These are phyloP conservation scores for Eurypyga helias DNA, from an alignment of 2,113 vertebrate species.

Conservation along the genomic window DNA sequence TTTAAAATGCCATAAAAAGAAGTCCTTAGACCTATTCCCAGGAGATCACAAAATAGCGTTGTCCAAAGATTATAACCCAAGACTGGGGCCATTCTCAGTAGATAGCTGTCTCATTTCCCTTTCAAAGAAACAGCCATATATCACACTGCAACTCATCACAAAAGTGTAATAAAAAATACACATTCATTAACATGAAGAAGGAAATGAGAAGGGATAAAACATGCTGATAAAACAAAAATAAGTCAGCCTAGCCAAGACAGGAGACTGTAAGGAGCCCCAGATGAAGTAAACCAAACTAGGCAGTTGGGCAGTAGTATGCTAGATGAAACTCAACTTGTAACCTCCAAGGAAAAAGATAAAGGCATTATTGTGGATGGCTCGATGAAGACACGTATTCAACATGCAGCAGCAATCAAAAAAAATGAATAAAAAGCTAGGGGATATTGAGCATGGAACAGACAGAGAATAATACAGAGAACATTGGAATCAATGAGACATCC, in stretches of 20 bases:
- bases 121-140: not conserved
- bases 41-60: constrained; percentile 1
- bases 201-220: not conserved
- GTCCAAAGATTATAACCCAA: not conserved
- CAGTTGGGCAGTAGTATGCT: not conserved
- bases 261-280: not conserved
- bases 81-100: constrained; percentile 4
- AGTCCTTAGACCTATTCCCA: constrained; percentile 19
- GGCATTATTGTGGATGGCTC: not conserved
- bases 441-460: not conserved
- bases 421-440: not conserved
- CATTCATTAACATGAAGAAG: constrained; percentile 39
- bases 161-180: constrained; percentile 23
- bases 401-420: not conserved
- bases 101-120: constrained; percentile 37
- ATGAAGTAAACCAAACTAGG: not conserved
- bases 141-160: not conserved
- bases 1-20: constrained; percentile 43
- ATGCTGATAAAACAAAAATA: constrained; percentile 7
- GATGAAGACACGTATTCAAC: not conserved
- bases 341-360: not conserved
- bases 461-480: not conserved
- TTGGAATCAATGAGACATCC: constrained; percentile 16
- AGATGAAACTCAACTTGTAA: not conserved
- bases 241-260: not conserved